Conservation (phyloP, 2,888 invertebrate species). For the Thera obeliscata region DNA sequence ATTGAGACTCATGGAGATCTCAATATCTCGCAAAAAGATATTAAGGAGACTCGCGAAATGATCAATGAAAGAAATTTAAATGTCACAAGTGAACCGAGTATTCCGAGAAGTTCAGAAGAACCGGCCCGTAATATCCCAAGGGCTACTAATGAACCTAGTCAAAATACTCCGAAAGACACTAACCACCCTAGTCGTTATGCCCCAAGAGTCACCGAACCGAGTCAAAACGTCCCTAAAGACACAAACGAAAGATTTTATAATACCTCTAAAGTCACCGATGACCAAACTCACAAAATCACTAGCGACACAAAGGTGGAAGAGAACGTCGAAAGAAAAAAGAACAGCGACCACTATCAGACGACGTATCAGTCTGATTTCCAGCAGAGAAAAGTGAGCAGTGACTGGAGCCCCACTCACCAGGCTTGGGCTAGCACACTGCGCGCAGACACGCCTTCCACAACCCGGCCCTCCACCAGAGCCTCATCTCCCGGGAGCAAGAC, state of each 20-base stretch:
- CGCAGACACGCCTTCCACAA: constrained; percentile 85
- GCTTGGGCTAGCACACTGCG: constrained; percentile 90
- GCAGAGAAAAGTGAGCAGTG: constrained; percentile 85
- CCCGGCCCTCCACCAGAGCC: constrained; percentile 78
- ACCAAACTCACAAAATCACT: constrained; percentile 51
- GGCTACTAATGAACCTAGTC: constrained; percentile 1
- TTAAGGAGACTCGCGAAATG: constrained; percentile 49
- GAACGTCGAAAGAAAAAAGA: constrained; percentile 58
- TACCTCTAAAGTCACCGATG: constrained; percentile 48
- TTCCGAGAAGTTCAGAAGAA: constrained; percentile 21
- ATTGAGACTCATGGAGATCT: constrained; percentile 41
- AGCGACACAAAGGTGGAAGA: constrained; percentile 57
- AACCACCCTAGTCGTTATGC: constrained; percentile 4
- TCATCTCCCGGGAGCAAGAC: constrained; percentile 83
- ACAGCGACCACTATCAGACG: constrained; percentile 82
- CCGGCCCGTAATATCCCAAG: constrained; percentile 13
- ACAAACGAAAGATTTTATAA: constrained; percentile 25
- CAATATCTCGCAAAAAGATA: constrained; percentile 41
- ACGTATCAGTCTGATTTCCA: constrained; percentile 85
- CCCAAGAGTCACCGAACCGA: constrained; percentile 14
- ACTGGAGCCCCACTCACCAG: constrained; percentile 89
- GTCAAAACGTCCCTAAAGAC: constrained; percentile 9
- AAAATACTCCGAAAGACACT: constrained; percentile 1
- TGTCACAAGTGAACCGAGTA: constrained; percentile 43
- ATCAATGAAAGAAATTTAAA: constrained; percentile 49